Evolutionary conservation across 2,113 vertebrate species (phyloP).

Genomic region (Chionomys nivalis): DNA sequence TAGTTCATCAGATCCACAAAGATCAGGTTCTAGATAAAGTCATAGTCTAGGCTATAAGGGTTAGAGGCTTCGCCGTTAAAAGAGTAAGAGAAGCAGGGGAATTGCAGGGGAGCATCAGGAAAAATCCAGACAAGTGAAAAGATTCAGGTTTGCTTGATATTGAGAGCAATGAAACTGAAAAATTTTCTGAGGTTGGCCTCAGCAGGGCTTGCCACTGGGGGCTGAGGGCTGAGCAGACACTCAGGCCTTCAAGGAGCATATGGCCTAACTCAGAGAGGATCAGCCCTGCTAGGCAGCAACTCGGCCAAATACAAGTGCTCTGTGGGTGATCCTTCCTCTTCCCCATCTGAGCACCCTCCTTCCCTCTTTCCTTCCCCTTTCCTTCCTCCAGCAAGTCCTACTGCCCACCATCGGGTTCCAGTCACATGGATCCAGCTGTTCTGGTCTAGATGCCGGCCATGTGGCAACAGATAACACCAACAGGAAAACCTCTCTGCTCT

Average conservation of each 20-base stretch:
- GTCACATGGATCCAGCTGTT: neutral
- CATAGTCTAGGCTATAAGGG: neutral
- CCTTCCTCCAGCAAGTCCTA: neutral
- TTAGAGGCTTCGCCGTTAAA: neutral
- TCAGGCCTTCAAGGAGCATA: neutral
- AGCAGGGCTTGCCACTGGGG: neutral
- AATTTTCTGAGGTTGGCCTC: neutral
- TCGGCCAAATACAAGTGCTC: neutral
- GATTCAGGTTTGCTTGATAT: neutral
- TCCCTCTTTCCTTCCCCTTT: neutral
- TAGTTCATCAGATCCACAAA: neutral
- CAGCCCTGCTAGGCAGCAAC: neutral
- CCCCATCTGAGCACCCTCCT: no score
- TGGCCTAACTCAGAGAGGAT: neutral
- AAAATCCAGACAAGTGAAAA: neutral
- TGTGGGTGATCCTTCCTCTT: neutral
- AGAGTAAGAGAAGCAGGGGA: constrained; percentile 11
- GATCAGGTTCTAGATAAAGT: constrained; percentile 23
- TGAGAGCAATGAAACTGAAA: neutral
- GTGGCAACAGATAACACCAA: neutral
- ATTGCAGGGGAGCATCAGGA: neutral
- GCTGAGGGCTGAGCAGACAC: neutral
- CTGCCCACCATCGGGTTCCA: neutral
- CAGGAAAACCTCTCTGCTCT: neutral
- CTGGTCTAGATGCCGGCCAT: neutral